Conservation (phyloP, 64 coral and sea anemone genomes). For the Pocillopora damicornis region DNA sequence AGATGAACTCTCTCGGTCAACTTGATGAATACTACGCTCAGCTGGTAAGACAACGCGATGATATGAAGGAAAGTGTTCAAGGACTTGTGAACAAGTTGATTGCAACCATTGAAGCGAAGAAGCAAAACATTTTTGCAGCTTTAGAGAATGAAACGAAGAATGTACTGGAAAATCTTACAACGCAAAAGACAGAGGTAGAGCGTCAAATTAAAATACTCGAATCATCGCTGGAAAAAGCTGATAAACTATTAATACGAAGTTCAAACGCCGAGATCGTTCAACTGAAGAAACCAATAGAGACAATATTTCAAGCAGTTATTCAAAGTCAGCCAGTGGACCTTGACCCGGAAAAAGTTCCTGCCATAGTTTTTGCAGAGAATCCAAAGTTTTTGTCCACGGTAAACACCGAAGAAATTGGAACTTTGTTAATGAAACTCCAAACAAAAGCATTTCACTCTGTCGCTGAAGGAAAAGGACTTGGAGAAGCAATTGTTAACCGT, state of each 20-base stretch:
- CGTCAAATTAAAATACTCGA: background rate
- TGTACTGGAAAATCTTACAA: background rate
- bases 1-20: background rate
- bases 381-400: background rate
- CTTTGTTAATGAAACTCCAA: background rate
- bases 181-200: background rate
- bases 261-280: background rate
- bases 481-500: background rate
- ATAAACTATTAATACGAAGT: background rate
- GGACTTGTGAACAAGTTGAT: background rate
- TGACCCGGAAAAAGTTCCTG: background rate
- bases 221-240: constrained; percentile 1
- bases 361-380: background rate
- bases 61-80: background rate
- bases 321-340: background rate
- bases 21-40: background rate
- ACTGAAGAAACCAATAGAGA: background rate
- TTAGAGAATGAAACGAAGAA: background rate
- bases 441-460: background rate
- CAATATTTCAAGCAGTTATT: background rate
- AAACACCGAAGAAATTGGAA: background rate
- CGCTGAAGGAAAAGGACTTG: constrained; percentile 10
- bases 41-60: background rate
- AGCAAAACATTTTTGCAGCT: background rate
- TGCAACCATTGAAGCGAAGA: background rate